These are phyloP conservation scores for Sarcophaga rosellei DNA, from an alignment of 2,888 invertebrate genomes.

Conservation along the genomic window DNA sequence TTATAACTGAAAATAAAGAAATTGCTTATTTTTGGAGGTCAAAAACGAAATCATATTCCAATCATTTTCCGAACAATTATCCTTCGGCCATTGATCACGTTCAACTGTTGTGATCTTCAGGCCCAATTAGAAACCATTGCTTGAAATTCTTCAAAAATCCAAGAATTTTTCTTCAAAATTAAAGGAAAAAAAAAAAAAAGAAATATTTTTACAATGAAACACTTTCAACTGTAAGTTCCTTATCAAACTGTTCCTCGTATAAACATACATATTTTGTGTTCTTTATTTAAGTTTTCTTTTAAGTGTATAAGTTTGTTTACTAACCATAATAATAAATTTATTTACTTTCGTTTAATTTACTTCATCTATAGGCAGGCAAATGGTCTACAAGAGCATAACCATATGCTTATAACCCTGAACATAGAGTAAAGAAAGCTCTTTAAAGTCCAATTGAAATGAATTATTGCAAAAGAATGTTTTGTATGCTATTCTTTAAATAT, in stretches of 20 bases:
- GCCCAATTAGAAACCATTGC: too few species aligned
- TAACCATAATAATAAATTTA: slow-evolving; percentile 37
- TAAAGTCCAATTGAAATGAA: slow-evolving; percentile 52
- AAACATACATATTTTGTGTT: not conserved
- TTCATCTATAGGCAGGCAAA: slow-evolving; percentile 31
- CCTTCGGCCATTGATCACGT: too few species aligned
- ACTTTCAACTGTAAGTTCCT: not conserved
- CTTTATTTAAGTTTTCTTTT: not conserved
- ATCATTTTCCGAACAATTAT: too few species aligned
- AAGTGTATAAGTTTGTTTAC: not conserved
- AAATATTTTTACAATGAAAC: too few species aligned
- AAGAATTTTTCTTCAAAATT: too few species aligned
- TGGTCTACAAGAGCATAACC: slow-evolving; percentile 39
- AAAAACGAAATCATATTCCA: too few species aligned
- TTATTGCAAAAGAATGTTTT: slow-evolving; percentile 54
- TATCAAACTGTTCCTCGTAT: not conserved
- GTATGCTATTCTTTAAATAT: slow-evolving; percentile 33
- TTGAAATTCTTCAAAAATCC: too few species aligned
- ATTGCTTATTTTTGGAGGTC: too few species aligned
- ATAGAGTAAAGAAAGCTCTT: slow-evolving; percentile 46
- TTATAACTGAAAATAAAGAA: too few species aligned
- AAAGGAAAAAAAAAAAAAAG: too few species aligned
- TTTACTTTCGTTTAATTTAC: slow-evolving; percentile 61
- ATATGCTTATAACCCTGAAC: slow-evolving; percentile 53
- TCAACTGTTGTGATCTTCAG: too few species aligned